Conservation (phyloP, 2,888 invertebrate species). For the Ditula angustiorana region DNA sequence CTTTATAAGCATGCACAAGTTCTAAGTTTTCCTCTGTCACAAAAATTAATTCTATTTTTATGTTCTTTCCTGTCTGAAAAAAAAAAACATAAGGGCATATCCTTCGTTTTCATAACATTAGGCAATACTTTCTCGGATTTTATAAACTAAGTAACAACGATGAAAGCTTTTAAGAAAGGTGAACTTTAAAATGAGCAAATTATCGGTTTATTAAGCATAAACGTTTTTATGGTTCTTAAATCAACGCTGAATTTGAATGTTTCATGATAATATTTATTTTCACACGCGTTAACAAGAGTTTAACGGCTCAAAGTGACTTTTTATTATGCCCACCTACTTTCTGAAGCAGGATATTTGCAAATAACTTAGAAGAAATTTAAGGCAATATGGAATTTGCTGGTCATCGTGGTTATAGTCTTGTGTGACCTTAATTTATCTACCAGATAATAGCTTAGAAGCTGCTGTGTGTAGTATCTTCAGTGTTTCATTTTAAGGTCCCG, state of each 20-base stretch:
- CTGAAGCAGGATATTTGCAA: slow-evolving; percentile 13
- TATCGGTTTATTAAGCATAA: slow-evolving; percentile 5
- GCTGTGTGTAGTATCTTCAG: too few species aligned
- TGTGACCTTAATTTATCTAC: not conserved
- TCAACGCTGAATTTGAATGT: not conserved
- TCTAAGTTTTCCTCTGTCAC: too few species aligned
- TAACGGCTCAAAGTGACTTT: slow-evolving; percentile 23
- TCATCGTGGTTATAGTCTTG: not conserved
- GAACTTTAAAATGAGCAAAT: slow-evolving; percentile 1
- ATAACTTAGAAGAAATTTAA: slow-evolving; percentile 6
- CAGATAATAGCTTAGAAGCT: not conserved
- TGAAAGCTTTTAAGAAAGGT: slow-evolving; percentile 3
- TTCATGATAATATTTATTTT: slow-evolving; percentile 21
- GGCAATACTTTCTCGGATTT: not conserved
- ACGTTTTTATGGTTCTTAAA: slow-evolving; percentile 7
- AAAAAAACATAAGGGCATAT: too few species aligned
- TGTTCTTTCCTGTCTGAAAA: too few species aligned
- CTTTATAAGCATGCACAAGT: too few species aligned
- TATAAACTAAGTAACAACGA: not conserved
- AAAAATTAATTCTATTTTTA: too few species aligned
- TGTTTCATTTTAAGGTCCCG: too few species aligned
- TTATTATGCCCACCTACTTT: slow-evolving; percentile 31
- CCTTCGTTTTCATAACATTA: too few species aligned
- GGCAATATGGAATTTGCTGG: not conserved
- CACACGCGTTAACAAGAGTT: slow-evolving; percentile 12